Conservation (phyloP, 2,113 vertebrate genomes). For the Zosterops borbonicus region DNA sequence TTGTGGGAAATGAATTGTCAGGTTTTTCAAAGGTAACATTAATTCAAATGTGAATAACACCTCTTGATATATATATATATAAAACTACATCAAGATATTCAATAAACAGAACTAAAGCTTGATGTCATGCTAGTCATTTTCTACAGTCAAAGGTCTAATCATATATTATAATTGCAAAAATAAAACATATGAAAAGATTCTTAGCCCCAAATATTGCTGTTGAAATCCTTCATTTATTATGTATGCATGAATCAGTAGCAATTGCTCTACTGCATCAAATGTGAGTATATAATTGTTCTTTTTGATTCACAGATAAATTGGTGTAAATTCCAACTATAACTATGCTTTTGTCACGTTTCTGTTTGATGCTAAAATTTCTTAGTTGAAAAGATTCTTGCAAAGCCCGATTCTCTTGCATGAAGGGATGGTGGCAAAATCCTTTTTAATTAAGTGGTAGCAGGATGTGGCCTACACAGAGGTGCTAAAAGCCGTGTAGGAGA, state of each 20-base stretch:
- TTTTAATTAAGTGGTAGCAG: not conserved
- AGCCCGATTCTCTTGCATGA: not conserved
- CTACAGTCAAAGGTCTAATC: not conserved
- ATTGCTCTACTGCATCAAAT: not conserved
- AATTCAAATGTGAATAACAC: not conserved
- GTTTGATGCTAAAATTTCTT: not conserved
- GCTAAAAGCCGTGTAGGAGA: constrained; percentile 45
- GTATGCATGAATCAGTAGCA: constrained; percentile 10
- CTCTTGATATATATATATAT: not conserved
- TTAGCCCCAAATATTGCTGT: not conserved
- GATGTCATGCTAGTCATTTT: not conserved
- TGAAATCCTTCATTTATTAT: constrained; percentile 4
- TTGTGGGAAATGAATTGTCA: not conserved
- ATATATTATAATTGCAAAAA: not conserved
- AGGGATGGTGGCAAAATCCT: not conserved
- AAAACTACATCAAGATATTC: not conserved
- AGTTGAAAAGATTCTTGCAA: not conserved
- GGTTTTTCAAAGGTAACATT: not conserved
- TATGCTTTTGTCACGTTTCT: not conserved
- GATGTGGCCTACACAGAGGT: not conserved
- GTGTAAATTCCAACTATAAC: not conserved
- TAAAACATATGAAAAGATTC: not conserved
- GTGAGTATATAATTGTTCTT: not conserved
- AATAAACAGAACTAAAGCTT: not conserved
- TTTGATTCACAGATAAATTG: constrained; percentile 8